These are phyloP conservation scores for Tetrax tetrax DNA, from an alignment of 2,113 vertebrate genomes.

Conservation along the genomic window DNA sequence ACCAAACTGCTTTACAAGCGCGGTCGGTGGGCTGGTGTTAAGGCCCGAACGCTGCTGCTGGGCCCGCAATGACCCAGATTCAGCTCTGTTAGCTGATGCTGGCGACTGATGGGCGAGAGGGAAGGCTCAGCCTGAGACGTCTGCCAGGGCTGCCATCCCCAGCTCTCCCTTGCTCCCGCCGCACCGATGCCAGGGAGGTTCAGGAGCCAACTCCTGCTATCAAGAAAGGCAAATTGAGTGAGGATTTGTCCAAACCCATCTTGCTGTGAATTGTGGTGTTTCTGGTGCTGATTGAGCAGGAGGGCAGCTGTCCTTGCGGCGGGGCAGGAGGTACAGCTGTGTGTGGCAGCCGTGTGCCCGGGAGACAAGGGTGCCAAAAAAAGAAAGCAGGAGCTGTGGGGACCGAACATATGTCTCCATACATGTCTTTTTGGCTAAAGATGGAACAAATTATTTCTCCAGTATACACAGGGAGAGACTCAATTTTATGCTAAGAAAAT, in stretches of 20 bases:
- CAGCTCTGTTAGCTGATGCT: background rate
- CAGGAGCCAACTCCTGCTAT: background rate
- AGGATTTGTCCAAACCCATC: background rate
- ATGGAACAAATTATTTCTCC: background rate
- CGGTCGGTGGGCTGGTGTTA: rapidly evolving
- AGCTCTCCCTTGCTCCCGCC: background rate
- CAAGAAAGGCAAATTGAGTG: background rate
- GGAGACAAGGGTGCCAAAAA: background rate
- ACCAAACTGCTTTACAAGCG: background rate
- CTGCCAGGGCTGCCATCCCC: background rate
- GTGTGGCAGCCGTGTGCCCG: rapidly evolving
- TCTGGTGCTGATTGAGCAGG: background rate
- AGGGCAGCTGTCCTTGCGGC: rapidly evolving
- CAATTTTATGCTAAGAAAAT: background rate
- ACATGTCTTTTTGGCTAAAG: background rate
- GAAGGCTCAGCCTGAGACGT: background rate
- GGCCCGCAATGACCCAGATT: rapidly evolving
- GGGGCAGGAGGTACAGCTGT: background rate
- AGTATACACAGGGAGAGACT: background rate
- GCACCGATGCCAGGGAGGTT: rapidly evolving
- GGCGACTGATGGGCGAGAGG: rapidly evolving
- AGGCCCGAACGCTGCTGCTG: background rate
- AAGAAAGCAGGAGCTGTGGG: background rate
- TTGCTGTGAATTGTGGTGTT: rapidly evolving
- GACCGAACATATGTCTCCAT: background rate